Percentiles rank a stretch among this genome's conserved stretches.
phyloP scores from a whole-genome alignment of 2,113 vertebrate species.

The Chamaea fasciata region DNA sequence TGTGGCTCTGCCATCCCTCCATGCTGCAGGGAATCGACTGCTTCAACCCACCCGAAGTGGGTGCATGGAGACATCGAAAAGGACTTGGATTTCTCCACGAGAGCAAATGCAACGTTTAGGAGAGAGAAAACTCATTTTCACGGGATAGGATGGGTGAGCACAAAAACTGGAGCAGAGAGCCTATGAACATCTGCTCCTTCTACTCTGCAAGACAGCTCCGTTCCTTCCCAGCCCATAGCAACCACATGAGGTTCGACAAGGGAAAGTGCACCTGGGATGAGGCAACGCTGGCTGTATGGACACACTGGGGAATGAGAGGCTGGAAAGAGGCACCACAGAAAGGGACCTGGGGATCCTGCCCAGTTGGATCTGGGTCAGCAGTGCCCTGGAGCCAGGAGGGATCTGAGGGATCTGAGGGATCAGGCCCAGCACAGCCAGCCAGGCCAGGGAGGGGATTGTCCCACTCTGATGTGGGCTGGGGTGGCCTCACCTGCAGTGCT shows the following conservation, averaged over 20 bases:
- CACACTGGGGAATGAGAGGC: background rate
- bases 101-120: background rate
- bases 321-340: background rate
- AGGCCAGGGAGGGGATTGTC: background rate
- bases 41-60: too few relatives aligned
- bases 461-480: background rate
- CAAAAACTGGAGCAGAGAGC: background rate
- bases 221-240: background rate
- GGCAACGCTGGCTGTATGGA: background rate
- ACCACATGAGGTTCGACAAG: background rate
- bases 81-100: background rate
- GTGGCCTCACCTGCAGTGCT: background rate
- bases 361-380: background rate
- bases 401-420: too few relatives aligned
- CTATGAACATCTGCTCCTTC: background rate
- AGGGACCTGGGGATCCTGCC: background rate
- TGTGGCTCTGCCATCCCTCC: rapidly evolving
- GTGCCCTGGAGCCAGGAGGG: background rate
- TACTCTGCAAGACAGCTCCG: background rate
- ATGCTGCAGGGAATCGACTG: rapidly evolving
- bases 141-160: background rate
- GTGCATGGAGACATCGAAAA: background rate
- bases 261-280: background rate
- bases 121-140: background rate
- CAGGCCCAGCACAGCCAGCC: background rate